Conservation (phyloP, 2,888 invertebrate genomes). For the Pheosia tremula region DNA sequence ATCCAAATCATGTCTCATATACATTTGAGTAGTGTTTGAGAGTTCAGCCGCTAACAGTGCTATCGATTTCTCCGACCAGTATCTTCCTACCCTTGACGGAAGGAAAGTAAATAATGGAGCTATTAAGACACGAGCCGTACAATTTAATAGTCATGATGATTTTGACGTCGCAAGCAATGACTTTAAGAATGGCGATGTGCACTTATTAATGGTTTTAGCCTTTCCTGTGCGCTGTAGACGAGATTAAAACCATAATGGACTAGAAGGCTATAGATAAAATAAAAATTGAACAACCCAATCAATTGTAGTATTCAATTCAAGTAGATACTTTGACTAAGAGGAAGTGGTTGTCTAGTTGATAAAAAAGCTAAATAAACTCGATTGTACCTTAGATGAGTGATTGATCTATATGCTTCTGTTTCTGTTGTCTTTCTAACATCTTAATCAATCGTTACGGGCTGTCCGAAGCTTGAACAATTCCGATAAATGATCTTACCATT, state of each 20-base stretch:
- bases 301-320: no score
- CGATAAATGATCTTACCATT: no score
- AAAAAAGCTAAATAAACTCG: no score
- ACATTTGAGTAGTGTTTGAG: background rate
- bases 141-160: constrained; percentile 53
- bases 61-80: constrained; percentile 35
- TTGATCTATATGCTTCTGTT: no score
- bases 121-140: constrained; percentile 49
- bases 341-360: no score
- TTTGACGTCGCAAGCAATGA: constrained; percentile 54
- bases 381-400: no score
- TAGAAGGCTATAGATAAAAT: background rate
- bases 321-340: no score
- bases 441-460: no score
- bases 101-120: constrained; percentile 63
- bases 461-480: no score
- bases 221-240: background rate
- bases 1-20: no score
- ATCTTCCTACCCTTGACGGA: constrained; percentile 51
- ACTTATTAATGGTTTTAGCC: background rate
- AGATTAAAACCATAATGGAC: background rate
- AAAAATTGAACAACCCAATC: no score
- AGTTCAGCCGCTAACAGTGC: background rate
- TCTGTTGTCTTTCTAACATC: no score
- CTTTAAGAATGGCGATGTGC: background rate